A percentile compares a stretch with the other conserved stretches of the same genome.
phyloP scores from a whole-genome alignment of 2,888 invertebrate genomes.

The Drosophila mayaguana region DNA sequence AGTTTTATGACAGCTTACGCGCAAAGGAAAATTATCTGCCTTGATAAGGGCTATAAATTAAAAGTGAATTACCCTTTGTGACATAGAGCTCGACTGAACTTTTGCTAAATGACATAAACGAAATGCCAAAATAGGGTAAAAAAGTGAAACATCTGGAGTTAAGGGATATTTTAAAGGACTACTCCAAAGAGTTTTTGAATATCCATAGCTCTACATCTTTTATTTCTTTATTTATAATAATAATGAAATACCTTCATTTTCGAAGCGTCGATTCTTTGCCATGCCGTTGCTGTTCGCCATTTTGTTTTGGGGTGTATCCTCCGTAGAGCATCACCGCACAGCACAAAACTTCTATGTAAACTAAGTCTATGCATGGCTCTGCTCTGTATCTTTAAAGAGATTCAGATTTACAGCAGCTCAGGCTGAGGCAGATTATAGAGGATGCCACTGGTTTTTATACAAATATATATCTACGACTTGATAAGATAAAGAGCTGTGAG shows the following conservation, averaged over 20 bases:
- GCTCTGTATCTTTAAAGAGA: conserved; percentile 31
- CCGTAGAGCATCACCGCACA: conserved; percentile 21
- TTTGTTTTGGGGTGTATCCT: neutral
- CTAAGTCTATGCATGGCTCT: conserved; percentile 18
- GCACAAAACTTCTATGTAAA: conserved; percentile 13
- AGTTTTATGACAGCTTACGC: conserved; percentile 1
- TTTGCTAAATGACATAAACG: neutral
- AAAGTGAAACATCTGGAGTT: too few relatives aligned
- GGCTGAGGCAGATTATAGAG: neutral
- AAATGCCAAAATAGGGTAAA: too few relatives aligned
- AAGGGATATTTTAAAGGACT: neutral
- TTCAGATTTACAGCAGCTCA: neutral
- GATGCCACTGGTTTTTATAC: conserved; percentile 1
- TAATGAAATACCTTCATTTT: conserved; percentile 69
- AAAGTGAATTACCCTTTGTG: conserved; percentile 13
- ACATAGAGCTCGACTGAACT: neutral
- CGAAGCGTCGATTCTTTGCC: conserved; percentile 83
- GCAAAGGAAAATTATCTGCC: conserved; percentile 12
- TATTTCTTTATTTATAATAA: too few relatives aligned
- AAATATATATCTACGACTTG: conserved; percentile 19
- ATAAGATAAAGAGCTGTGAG: conserved; percentile 34
- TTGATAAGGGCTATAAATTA: conserved; percentile 32
- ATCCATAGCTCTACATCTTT: neutral
- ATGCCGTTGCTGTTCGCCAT: conserved; percentile 43
- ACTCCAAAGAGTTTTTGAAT: neutral